Evolutionary conservation across 1,140 invertebrate species (phyloP).

Genomic region (Dinoponera quadriceps): DNA sequence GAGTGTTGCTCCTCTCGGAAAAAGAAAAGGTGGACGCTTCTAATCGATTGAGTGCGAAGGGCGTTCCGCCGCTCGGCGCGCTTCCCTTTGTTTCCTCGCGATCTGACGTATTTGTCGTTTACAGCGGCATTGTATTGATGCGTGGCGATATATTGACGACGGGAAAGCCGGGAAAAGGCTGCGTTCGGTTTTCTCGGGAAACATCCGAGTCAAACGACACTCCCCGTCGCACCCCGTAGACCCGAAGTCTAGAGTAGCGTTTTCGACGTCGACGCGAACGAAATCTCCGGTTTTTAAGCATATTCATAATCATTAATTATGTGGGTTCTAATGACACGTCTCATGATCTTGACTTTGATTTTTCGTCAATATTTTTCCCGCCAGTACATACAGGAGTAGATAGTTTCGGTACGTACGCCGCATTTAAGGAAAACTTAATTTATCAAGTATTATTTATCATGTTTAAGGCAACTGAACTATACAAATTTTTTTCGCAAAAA

Average conservation of each 20-base stretch:
- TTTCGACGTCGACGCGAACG: not conserved
- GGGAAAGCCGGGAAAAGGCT: conserved; percentile 70
- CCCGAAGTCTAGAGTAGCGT: not conserved
- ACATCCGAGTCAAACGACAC: conserved; percentile 59
- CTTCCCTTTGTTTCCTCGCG: conserved; percentile 50
- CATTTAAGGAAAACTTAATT: no score
- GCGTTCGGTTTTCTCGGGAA: conserved; percentile 67
- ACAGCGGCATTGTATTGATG: conserved; percentile 1
- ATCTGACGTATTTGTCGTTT: conserved; percentile 55
- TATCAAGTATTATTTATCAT: no score
- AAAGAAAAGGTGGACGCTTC: conserved; percentile 41
- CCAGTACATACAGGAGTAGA: not conserved
- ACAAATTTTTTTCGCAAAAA: not conserved
- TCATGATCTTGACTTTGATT: not conserved
- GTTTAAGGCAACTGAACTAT: no score
- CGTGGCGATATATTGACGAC: conserved; percentile 63
- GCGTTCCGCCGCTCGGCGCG: conserved; percentile 32
- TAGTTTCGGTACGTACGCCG: no score
- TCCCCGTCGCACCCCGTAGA: not conserved
- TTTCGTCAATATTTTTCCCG: not conserved
- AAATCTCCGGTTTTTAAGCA: conserved; percentile 4
- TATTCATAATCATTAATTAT: not conserved
- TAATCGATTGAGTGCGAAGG: conserved; percentile 55
- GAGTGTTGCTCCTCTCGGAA: conserved; percentile 23
- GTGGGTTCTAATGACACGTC: not conserved